phyloP scores from a whole-genome alignment of 2,113 vertebrate genomes.

The Lagopus muta region DNA sequence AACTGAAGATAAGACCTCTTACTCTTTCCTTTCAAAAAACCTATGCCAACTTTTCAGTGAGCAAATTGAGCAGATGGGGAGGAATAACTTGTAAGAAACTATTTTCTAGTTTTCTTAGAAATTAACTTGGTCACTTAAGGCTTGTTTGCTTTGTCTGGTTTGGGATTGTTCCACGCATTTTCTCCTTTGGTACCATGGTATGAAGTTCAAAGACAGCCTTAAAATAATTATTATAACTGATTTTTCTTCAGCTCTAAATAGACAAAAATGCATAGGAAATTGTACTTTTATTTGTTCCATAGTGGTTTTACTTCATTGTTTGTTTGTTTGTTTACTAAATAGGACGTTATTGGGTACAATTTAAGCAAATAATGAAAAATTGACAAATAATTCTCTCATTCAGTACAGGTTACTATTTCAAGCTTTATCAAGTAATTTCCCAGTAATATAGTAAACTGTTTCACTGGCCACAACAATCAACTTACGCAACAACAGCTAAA shows the following conservation, averaged over 20 bases:
- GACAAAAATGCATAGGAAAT: neutral
- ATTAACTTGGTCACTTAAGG: neutral
- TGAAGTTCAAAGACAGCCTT: neutral
- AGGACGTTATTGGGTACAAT: neutral
- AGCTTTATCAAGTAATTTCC: constrained; percentile 20
- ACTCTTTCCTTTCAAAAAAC: neutral
- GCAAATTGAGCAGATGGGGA: neutral
- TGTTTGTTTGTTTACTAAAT: neutral
- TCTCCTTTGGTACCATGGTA: neutral
- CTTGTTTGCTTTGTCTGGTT: neutral
- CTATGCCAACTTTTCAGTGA: neutral
- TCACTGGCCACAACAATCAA: neutral
- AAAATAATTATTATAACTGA: neutral
- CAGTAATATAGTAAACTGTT: neutral
- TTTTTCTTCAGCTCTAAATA: neutral
- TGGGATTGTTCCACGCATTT: neutral
- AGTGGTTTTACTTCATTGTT: neutral
- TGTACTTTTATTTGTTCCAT: neutral
- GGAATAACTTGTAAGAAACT: neutral
- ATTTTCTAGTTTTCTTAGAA: neutral
- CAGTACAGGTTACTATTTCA: constrained; percentile 32
- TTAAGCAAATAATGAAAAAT: neutral
- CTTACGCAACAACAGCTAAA: neutral
- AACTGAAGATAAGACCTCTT: neutral
- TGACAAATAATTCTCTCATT: constrained; percentile 61